Percentiles rank a stretch among this genome's conserved stretches.
phyloP scores from a whole-genome alignment of 2,888 invertebrate genomes.

The Brachyptera risi region DNA sequence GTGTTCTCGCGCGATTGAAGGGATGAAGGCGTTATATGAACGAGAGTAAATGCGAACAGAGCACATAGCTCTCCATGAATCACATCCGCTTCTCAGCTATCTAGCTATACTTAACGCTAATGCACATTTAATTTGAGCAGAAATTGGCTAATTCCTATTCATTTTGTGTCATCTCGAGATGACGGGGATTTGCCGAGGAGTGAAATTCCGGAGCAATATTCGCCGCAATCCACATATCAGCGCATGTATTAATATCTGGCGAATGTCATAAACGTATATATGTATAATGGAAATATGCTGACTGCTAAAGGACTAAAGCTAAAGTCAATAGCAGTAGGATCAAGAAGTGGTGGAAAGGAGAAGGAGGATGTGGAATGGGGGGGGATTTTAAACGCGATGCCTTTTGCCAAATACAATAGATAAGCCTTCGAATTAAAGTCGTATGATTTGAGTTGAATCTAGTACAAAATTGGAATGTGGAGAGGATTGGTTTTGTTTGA shows the following conservation, averaged over 20 bases:
- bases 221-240: slow-evolving; percentile 18
- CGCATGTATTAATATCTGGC: not conserved
- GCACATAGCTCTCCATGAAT: too few relatives aligned
- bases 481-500: too few relatives aligned
- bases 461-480: slow-evolving; percentile 31
- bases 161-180: slow-evolving; percentile 40
- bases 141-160: slow-evolving; percentile 47
- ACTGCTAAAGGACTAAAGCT: slow-evolving; percentile 28
- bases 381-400: slow-evolving; percentile 31
- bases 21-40: too few relatives aligned
- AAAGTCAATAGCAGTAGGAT: slow-evolving; percentile 4
- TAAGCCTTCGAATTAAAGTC: slow-evolving; percentile 45
- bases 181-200: slow-evolving; percentile 19
- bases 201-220: slow-evolving; percentile 32
- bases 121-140: slow-evolving; percentile 46
- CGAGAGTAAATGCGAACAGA: too few relatives aligned
- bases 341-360: not conserved
- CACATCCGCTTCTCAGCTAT: too few relatives aligned
- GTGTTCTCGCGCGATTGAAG: too few relatives aligned
- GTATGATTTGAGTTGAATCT: slow-evolving; percentile 32
- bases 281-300: slow-evolving; percentile 30
- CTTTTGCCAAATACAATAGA: slow-evolving; percentile 43
- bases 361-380: slow-evolving; percentile 12
- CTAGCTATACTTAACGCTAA: slow-evolving; percentile 42
- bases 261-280: slow-evolving; percentile 30